Percentiles rank a stretch among this genome's conserved stretches.
phyloP scores from a whole-genome alignment of 2,797 vertebrate genomes.

The Myotis daubentonii region DNA sequence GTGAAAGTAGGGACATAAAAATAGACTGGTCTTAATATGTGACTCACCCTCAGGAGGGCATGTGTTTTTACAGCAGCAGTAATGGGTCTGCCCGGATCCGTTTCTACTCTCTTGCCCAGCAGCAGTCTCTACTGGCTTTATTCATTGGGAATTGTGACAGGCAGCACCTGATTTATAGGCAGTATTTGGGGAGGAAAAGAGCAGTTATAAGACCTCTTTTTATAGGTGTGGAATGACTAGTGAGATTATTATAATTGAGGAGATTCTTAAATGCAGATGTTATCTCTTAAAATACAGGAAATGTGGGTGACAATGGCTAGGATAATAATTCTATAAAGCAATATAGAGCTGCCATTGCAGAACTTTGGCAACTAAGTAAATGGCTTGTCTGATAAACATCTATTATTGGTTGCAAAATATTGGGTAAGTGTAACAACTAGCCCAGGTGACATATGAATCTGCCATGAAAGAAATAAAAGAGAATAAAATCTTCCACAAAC shows the following conservation, averaged over 20 bases:
- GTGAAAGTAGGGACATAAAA: conserved; percentile 69
- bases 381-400: not conserved
- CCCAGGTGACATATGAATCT: not conserved
- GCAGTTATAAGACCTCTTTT: not conserved
- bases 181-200: not conserved
- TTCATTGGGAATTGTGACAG: not conserved
- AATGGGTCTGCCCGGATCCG: conserved; percentile 28
- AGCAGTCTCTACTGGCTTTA: not conserved
- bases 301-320: not conserved
- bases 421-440: not conserved
- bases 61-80: conserved; percentile 42
- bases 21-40: conserved; percentile 62
- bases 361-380: not conserved
- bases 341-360: not conserved
- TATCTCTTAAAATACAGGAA: conserved; percentile 47
- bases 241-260: not conserved
- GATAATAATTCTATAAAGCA: not conserved
- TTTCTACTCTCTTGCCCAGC: not conserved
- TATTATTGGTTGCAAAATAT: not conserved
- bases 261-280: not conserved
- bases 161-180: not conserved
- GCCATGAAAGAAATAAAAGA: not conserved
- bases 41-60: conserved; percentile 53
- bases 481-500: not conserved
- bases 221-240: not conserved